These are phyloP conservation scores for Barbus barbus DNA, from an alignment of 2,113 vertebrate species.

Conservation along the genomic window DNA sequence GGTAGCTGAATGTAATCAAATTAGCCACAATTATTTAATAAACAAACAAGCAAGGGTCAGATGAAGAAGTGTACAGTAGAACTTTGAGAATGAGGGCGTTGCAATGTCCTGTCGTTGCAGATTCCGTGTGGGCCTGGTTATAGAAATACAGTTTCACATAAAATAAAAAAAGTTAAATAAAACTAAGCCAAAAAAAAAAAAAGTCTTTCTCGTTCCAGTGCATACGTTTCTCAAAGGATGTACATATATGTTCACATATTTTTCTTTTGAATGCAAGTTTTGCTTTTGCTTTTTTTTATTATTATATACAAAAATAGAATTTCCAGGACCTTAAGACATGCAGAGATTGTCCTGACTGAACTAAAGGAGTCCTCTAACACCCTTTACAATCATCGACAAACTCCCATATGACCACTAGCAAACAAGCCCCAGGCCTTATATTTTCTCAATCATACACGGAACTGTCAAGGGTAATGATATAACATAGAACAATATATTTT, in stretches of 20 bases:
- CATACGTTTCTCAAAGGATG: conserved; percentile 88
- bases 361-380: conserved; percentile 79
- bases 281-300: conserved; percentile 64
- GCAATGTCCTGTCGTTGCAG: background rate
- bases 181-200: conserved; percentile 61
- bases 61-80: conserved; percentile 14
- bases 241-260: conserved; percentile 92
- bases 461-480: conserved; percentile 93
- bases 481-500: conserved; percentile 91
- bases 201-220: conserved; percentile 84
- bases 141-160: conserved; percentile 53
- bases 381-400: conserved; percentile 90
- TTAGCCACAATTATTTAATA: conserved; percentile 21
- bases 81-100: conserved; percentile 5
- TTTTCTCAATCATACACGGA: conserved; percentile 98
- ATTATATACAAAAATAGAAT: conserved; percentile 90
- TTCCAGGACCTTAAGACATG: conserved; percentile 86
- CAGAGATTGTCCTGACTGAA: conserved; percentile 88
- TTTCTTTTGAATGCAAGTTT: conserved; percentile 83
- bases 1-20: conserved; percentile 7
- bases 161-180: conserved; percentile 44
- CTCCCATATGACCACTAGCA: conserved; percentile 95
- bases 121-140: conserved; percentile 34
- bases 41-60: background rate
- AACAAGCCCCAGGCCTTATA: conserved; percentile 99